These are phyloP conservation scores for Brienomyrus brachyistius DNA, from an alignment of 2,113 vertebrate genomes.

Conservation along the genomic window DNA sequence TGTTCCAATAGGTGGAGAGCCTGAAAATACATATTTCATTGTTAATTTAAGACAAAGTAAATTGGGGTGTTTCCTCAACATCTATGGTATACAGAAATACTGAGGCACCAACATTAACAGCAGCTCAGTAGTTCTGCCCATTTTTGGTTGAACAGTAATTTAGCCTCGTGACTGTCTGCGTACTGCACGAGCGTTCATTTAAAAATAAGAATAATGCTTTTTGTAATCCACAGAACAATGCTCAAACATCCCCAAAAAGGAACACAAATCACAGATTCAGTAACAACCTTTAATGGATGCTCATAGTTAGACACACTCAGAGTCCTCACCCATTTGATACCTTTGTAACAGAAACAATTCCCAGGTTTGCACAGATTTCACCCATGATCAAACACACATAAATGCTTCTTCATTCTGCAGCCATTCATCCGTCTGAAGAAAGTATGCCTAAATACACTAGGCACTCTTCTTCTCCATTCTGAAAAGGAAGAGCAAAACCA, in stretches of 20 bases:
- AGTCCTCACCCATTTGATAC: not conserved
- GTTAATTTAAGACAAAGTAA: not conserved
- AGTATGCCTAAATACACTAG: not conserved
- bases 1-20: not conserved
- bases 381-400: not conserved
- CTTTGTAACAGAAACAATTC: not conserved
- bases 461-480: conserved; percentile 22
- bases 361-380: not conserved
- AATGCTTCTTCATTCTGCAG: not conserved
- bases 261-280: not conserved
- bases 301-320: not conserved
- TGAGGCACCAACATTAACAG: not conserved
- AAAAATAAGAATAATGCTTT: not conserved
- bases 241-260: not conserved
- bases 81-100: not conserved
- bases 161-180: not conserved
- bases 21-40: not conserved
- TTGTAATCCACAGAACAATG: not conserved
- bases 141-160: not conserved
- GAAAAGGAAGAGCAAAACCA: not conserved
- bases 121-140: not conserved
- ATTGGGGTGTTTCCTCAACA: not conserved
- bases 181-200: not conserved
- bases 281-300: not conserved
- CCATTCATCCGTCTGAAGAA: not conserved